A percentile compares a stretch with the other conserved stretches of the same genome.
Conservation (phyloP, 2,888 invertebrate species). For the Schizotus pectinicornis region DNA sequence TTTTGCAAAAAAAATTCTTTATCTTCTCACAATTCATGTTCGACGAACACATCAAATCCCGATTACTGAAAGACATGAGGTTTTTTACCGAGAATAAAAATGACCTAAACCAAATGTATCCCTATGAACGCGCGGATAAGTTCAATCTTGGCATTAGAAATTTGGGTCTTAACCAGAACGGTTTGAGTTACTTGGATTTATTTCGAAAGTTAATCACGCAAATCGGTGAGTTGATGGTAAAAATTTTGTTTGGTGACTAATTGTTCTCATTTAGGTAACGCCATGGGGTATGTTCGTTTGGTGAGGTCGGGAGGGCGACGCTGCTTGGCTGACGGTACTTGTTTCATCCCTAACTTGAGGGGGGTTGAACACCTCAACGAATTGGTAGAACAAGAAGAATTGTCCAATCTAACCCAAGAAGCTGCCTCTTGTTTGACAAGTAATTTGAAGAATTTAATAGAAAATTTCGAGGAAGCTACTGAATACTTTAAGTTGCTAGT, state of each 20-base stretch:
- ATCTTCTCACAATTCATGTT: constrained; percentile 96
- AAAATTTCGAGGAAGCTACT: constrained; percentile 87
- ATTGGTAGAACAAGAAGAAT: constrained; percentile 65
- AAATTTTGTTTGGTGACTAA: constrained; percentile 1
- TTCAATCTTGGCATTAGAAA: constrained; percentile 91
- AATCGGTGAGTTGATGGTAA: constrained; percentile 69
- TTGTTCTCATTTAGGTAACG: constrained; percentile 68
- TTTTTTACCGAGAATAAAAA: constrained; percentile 78
- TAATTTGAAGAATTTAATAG: constrained; percentile 77
- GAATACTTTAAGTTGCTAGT: constrained; percentile 84
- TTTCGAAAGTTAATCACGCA: constrained; percentile 92
- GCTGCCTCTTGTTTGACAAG: constrained; percentile 78
- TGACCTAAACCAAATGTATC: constrained; percentile 72
- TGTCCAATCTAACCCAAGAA: constrained; percentile 66
- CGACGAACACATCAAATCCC: constrained; percentile 96
- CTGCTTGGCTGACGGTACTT: constrained; percentile 88
- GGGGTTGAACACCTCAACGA: constrained; percentile 64
- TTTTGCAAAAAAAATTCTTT: constrained; percentile 89
- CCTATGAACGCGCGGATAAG: constrained; percentile 90
- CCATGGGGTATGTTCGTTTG: constrained; percentile 94
- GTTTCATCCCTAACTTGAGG: constrained; percentile 85
- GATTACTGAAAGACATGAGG: constrained; percentile 86
- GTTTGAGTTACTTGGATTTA: constrained; percentile 88
- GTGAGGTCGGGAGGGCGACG: constrained; percentile 93
- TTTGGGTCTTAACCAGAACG: constrained; percentile 81